A percentile compares a stretch with the other conserved stretches of the same genome.
Evolutionary conservation across 1,140 invertebrate genomes (phyloP).

Genomic region (Rhynchophorus ferrugineus): DNA sequence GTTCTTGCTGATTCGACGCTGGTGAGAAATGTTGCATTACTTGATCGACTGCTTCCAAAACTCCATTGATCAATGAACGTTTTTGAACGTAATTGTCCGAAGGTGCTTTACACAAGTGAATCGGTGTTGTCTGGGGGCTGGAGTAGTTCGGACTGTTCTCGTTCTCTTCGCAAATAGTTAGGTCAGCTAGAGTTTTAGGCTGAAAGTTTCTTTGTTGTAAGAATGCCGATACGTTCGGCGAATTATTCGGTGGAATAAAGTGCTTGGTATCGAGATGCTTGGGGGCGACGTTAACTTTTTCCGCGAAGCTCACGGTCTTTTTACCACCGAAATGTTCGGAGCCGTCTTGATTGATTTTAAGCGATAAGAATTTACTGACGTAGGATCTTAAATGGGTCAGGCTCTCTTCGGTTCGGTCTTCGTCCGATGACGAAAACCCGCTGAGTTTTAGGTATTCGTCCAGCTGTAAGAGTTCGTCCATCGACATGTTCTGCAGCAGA

Average conservation of each 20-base stretch:
- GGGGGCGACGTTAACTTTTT: constrained; percentile 38
- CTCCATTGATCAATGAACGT: constrained; percentile 51
- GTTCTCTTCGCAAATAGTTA: constrained; percentile 53
- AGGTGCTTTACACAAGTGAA: constrained; percentile 38
- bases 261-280: constrained; percentile 38
- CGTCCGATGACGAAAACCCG: constrained; percentile 59
- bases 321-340: constrained; percentile 51
- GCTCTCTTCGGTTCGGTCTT: constrained; percentile 56
- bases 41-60: constrained; percentile 59
- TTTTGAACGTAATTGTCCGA: constrained; percentile 37
- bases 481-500: constrained; percentile 45
- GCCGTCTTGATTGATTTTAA: constrained; percentile 51
- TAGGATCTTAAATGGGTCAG: constrained; percentile 60
- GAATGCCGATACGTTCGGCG: constrained; percentile 59
- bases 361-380: constrained; percentile 54
- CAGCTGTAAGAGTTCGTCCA: constrained; percentile 56
- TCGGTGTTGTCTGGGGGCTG: constrained; percentile 42
- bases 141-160: constrained; percentile 51
- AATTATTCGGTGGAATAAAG: constrained; percentile 57
- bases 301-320: constrained; percentile 62
- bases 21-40: constrained; percentile 52
- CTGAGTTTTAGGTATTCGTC: constrained; percentile 68
- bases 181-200: constrained; percentile 51
- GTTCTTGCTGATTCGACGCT: constrained; percentile 49
- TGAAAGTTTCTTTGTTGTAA: constrained; percentile 42